These are phyloP conservation scores for Holcopasites calliopsidis DNA, from an alignment of 1,140 invertebrate species.

Conservation along the genomic window DNA sequence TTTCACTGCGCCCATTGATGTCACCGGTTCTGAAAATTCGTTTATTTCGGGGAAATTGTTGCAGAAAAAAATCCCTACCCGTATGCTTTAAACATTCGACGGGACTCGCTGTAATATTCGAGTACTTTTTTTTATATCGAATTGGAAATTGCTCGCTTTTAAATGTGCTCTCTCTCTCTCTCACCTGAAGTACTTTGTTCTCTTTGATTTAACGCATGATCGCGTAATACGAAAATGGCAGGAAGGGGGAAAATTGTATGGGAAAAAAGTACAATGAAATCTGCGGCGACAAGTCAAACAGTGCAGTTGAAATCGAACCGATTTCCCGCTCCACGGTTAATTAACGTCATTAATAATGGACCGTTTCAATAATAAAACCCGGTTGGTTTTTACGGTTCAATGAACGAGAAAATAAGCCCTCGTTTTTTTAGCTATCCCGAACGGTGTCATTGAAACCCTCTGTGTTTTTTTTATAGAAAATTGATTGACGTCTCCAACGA, in stretches of 20 bases:
- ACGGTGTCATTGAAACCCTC: conserved; percentile 22
- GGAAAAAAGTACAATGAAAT: background rate
- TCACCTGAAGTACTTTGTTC: background rate
- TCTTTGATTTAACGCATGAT: conserved; percentile 2
- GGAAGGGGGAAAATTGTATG: background rate
- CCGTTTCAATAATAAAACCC: conserved; percentile 30
- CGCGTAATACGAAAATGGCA: background rate
- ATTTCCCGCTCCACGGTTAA: conserved; percentile 18
- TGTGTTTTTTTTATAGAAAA: background rate
- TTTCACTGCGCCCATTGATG: conserved; percentile 30
- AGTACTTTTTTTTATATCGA: background rate
- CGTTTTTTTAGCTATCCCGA: conserved; percentile 1
- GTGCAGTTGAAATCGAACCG: background rate
- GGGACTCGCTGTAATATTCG: conserved; percentile 31
- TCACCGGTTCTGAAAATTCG: conserved; percentile 21
- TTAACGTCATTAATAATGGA: conserved; percentile 29
- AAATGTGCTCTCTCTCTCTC: background rate
- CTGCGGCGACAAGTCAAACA: background rate
- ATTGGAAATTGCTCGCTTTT: background rate
- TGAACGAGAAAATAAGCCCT: background rate
- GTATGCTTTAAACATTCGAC: conserved; percentile 33
- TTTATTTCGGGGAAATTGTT: background rate
- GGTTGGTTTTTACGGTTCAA: conserved; percentile 3
- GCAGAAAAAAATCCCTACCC: background rate
- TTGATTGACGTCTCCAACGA: conserved; percentile 13